A percentile compares a stretch with the other conserved stretches of the same genome.
Conservation (phyloP, 2,888 invertebrate species). For the Melanchra persicariae region DNA sequence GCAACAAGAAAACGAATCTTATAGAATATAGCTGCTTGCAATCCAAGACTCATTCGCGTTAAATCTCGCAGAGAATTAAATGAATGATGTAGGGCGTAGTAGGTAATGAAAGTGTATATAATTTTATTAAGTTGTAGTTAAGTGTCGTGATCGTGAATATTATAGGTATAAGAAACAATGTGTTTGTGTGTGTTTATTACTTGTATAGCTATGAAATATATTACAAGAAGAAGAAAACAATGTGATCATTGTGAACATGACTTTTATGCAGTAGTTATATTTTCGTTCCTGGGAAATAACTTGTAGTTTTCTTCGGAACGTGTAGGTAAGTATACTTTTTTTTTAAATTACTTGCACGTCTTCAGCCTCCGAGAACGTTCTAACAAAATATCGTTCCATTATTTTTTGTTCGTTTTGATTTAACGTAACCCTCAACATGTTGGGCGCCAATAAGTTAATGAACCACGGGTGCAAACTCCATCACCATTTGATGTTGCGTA, state of each 20-base stretch:
- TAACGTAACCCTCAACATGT: not conserved
- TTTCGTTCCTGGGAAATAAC: constrained; percentile 12
- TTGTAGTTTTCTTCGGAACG: not conserved
- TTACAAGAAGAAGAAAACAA: constrained; percentile 4
- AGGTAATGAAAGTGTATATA: constrained; percentile 10
- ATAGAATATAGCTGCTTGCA: not conserved
- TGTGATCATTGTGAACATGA: constrained; percentile 5
- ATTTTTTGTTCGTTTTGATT: not conserved
- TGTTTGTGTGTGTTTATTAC: constrained; percentile 1
- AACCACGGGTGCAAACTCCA: not conserved
- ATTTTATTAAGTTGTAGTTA: not conserved
- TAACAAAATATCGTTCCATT: not conserved
- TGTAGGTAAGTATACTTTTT: constrained; percentile 30
- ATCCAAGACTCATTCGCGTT: not conserved
- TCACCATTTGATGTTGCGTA: not conserved
- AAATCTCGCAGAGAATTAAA: not conserved
- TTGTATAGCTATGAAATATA: no score
- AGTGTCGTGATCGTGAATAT: constrained; percentile 7
- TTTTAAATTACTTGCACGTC: not conserved
- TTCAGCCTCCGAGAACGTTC: not conserved
- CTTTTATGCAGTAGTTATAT: constrained; percentile 1
- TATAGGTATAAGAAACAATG: constrained; percentile 4
- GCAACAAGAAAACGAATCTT: not conserved
- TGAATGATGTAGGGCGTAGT: constrained; percentile 12
- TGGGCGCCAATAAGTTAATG: constrained; percentile 13